Evolutionary conservation across 2,113 vertebrate genomes (phyloP).

Genomic region (Ceyx cyanopectus): DNA sequence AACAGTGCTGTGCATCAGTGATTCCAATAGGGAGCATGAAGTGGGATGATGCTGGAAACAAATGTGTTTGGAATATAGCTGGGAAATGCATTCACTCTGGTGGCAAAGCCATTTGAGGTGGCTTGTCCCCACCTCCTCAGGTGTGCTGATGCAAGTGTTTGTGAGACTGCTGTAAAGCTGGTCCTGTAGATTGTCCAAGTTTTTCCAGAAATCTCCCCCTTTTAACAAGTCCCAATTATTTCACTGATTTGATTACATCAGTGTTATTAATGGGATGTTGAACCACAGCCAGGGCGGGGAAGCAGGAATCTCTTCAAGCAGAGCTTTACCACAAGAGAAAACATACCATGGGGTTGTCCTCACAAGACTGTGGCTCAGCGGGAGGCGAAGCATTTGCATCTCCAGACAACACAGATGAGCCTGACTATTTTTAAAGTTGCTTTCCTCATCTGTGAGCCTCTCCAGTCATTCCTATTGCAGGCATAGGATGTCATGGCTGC

Average conservation of each 20-base stretch:
- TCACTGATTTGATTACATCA: not conserved
- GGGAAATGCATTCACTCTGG: not conserved
- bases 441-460: slow-evolving; percentile 27
- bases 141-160: not conserved
- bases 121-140: not conserved
- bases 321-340: not conserved
- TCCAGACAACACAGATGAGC: slow-evolving; percentile 33
- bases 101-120: not conserved
- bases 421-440: slow-evolving; percentile 32
- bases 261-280: not conserved
- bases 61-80: not conserved
- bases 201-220: not conserved
- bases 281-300: not conserved
- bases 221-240: not conserved
- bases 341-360: not conserved
- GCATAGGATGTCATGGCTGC: not conserved
- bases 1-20: rapidly evolving
- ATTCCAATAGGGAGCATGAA: not conserved
- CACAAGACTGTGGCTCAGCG: rapidly evolving
- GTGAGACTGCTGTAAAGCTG: not conserved
- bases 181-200: rapidly evolving
- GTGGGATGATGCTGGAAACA: not conserved
- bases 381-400: not conserved
- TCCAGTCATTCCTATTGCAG: not conserved
- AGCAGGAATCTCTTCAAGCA: not conserved